Evolutionary conservation across 2,888 invertebrate genomes (phyloP).

Genomic region (Pasiphila rectangulata): DNA sequence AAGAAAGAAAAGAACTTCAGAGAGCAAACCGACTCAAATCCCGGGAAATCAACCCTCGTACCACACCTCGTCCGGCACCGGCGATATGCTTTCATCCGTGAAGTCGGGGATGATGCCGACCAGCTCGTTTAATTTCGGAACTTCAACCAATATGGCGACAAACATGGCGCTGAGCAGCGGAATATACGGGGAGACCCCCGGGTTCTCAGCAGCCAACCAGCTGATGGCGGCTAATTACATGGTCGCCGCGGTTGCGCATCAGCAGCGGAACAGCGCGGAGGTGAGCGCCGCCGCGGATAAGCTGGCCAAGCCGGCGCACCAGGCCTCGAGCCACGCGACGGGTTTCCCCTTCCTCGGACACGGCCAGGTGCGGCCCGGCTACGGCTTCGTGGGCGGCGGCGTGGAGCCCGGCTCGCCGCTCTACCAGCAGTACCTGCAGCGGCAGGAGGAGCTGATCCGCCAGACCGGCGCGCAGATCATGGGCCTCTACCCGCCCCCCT

Average conservation of each 20-base stretch:
- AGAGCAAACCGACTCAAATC: constrained; percentile 52
- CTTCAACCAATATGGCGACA: constrained; percentile 83
- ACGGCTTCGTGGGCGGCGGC: constrained; percentile 82
- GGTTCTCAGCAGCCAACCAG: constrained; percentile 83
- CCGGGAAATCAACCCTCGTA: constrained; percentile 63
- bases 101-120: constrained; percentile 86
- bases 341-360: constrained; percentile 82
- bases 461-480: constrained; percentile 83
- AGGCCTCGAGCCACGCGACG: constrained; percentile 49
- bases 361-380: constrained; percentile 80
- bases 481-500: constrained; percentile 84
- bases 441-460: constrained; percentile 81
- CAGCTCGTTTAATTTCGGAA: constrained; percentile 92
- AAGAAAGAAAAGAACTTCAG: constrained; percentile 64
- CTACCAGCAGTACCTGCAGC: constrained; percentile 87
- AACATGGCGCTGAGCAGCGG: constrained; percentile 79
- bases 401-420: constrained; percentile 84
- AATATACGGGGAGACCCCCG: constrained; percentile 83
- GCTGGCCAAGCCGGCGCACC: constrained; percentile 72
- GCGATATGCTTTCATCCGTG: constrained; percentile 63
- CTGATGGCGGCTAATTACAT: constrained; percentile 80
- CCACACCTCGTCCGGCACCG: constrained; percentile 83
- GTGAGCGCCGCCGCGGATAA: constrained; percentile 53
- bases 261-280: constrained; percentile 61
- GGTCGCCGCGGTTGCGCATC: constrained; percentile 73